Evolutionary conservation across 2,888 invertebrate genomes (phyloP).

Genomic region (Loripinus fragilis): DNA sequence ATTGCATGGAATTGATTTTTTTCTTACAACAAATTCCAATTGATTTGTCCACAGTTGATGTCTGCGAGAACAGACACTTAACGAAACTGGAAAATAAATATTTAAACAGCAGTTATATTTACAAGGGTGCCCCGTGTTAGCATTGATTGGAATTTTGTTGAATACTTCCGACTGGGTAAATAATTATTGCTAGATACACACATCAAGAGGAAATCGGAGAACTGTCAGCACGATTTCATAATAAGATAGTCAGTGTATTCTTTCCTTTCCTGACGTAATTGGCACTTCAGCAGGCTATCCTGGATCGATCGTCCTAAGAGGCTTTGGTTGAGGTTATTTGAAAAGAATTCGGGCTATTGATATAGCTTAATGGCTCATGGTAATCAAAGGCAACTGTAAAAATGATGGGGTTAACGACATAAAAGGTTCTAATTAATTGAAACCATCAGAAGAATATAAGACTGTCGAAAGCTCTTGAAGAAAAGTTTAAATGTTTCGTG

Average conservation of each 20-base stretch:
- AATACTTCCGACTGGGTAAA: neutral
- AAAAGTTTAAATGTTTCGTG: too few relatives aligned
- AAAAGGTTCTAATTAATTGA: too few relatives aligned
- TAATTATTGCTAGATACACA: conserved; percentile 12
- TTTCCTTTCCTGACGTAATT: neutral
- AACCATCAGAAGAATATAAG: too few relatives aligned
- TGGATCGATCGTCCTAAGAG: too few relatives aligned
- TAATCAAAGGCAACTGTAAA: too few relatives aligned
- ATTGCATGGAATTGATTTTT: neutral
- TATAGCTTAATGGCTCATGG: too few relatives aligned
- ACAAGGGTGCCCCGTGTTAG: conserved; percentile 3
- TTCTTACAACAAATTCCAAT: neutral
- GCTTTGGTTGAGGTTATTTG: too few relatives aligned
- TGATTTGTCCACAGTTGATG: conserved; percentile 5
- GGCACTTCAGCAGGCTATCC: neutral
- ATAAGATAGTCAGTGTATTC: neutral
- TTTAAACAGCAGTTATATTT: conserved; percentile 15
- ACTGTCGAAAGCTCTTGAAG: too few relatives aligned
- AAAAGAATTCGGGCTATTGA: too few relatives aligned
- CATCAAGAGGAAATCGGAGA: conserved; percentile 1
- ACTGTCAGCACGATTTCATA: neutral
- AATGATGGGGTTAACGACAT: too few relatives aligned
- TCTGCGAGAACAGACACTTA: conserved; percentile 10
- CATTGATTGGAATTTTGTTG: neutral
- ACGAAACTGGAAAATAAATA: conserved; percentile 17